Evolutionary conservation across 1,140 invertebrate genomes (phyloP), one percentile per base, ranked within the genome.

Genomic region (Drosophila ohnishii): DNA sequence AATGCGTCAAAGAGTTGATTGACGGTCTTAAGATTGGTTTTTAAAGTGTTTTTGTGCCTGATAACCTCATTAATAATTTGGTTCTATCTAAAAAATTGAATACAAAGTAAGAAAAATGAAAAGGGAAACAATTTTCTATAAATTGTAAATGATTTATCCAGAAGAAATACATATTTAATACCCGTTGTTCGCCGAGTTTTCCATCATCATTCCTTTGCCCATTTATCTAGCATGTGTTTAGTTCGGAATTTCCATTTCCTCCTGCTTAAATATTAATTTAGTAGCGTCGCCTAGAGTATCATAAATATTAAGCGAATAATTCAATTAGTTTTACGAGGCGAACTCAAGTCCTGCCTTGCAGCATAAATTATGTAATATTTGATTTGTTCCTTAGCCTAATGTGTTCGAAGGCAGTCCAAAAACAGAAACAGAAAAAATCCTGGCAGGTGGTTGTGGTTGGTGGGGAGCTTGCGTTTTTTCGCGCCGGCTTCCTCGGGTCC

Each of bases 301-400:
- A 76, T 77, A 76, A 76, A 77, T 76, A 61, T 61, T 39, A 76
- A 75, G 39, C 73, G 56, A 71, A 58, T 67, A 75, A 86, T 86
- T 82, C 60, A 82, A 75, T 85, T 87, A 85, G 70, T 60, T 55
- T 59, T 61, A 64, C 44, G 73, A 42, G 53, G 40, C 56, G 5
- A 7, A 39, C 34, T n/a, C 65, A 32, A 22, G 65, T 40, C 35
- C 61, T 35, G 65, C 19, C 56, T 14, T 22, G 19, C 10, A 25
- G 37, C 47, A 42, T 78, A 63, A 76, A 80, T 83, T 72, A 83
- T 84, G 76, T 44, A 84, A 69, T 64, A 61, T 62, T 85, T 84
- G 63, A 78, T 78, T 86, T 62, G 55, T 35, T 67, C 9, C 16
- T 37, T 13, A 47, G 51, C 72, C 40, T 75, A 60, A 75, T 70